A percentile compares a stretch with the other conserved stretches of the same genome.
Conservation (phyloP, 2,888 invertebrate genomes). For the Drosophila niveifrons region DNA sequence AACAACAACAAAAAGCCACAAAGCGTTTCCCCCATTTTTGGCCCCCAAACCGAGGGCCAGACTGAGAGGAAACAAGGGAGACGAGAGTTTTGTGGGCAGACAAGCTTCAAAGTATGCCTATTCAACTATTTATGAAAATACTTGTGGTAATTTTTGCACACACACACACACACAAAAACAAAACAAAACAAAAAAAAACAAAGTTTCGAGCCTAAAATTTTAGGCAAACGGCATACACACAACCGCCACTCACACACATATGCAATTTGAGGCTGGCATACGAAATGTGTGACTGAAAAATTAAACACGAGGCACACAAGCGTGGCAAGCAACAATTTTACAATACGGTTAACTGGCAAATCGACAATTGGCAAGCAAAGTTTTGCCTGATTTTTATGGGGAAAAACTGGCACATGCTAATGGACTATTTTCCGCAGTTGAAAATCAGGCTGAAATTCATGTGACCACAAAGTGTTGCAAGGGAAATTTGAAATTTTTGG, state of each 20-base stretch:
- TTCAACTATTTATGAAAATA: constrained; percentile 78
- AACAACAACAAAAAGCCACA: constrained; percentile 49
- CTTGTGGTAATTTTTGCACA: constrained; percentile 65
- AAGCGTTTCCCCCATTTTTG: constrained; percentile 20
- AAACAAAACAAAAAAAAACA: constrained; percentile 28
- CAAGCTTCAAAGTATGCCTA: constrained; percentile 57
- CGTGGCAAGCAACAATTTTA: constrained; percentile 40
- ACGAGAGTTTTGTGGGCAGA: neutral
- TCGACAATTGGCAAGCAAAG: constrained; percentile 46
- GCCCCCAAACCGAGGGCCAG: constrained; percentile 5
- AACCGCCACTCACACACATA: constrained; percentile 11
- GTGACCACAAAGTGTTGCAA: neutral
- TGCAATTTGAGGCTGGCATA: constrained; percentile 4
- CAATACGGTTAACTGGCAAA: constrained; percentile 46
- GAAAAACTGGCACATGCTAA: constrained; percentile 2
- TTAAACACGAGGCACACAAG: constrained; percentile 26
- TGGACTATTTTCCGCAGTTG: neutral
- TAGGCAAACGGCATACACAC: constrained; percentile 14
- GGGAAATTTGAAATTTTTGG: neutral
- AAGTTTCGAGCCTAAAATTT: constrained; percentile 36
- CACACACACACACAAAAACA: constrained; percentile 19
- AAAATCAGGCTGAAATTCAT: neutral
- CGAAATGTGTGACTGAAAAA: constrained; percentile 38
- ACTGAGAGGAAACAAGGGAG: neutral
- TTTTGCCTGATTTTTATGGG: constrained; percentile 20